These are phyloP conservation scores for Xiphias gladius DNA, from an alignment of 2,113 vertebrate genomes.

Conservation along the genomic window DNA sequence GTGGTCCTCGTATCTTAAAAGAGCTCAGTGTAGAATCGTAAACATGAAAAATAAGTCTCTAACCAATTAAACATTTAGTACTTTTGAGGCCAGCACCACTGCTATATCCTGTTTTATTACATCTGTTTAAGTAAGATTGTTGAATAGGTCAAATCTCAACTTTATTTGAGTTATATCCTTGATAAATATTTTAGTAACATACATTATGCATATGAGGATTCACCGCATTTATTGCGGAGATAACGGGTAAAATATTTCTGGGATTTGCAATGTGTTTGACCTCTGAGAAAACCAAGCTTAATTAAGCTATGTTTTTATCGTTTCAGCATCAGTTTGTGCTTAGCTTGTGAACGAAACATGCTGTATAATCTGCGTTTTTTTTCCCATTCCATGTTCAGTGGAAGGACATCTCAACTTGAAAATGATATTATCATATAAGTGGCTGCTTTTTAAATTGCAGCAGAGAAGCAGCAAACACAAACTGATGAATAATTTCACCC, in stretches of 20 bases:
- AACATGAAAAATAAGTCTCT: slow-evolving; percentile 16
- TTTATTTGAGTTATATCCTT: slow-evolving; percentile 59
- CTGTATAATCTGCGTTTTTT: not conserved
- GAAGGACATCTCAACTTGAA: slow-evolving; percentile 30
- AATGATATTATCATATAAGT: slow-evolving; percentile 2
- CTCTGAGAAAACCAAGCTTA: slow-evolving; percentile 33
- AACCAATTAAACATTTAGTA: slow-evolving; percentile 29
- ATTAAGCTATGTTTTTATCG: slow-evolving; percentile 24
- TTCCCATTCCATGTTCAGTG: slow-evolving; percentile 16
- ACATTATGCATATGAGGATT: slow-evolving; percentile 56
- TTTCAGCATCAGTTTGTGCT: not conserved
- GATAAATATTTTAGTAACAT: slow-evolving; percentile 71
- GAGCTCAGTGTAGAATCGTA: slow-evolving; percentile 5
- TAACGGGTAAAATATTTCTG: slow-evolving; percentile 28
- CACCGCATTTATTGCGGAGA: slow-evolving; percentile 1
- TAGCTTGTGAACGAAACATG: slow-evolving; percentile 9
- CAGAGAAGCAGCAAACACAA: slow-evolving; percentile 23
- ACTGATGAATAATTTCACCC: slow-evolving; percentile 14
- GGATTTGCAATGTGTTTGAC: slow-evolving; percentile 41
- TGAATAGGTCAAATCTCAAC: slow-evolving; percentile 53
- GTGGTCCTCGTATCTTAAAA: slow-evolving; percentile 13
- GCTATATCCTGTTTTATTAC: slow-evolving; percentile 25
- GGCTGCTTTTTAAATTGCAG: slow-evolving; percentile 1
- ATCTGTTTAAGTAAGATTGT: slow-evolving; percentile 40
- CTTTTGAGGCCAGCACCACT: not conserved